phyloP scores from a whole-genome alignment of 2,797 vertebrate genomes.

The Chaetophractus vellerosus region DNA sequence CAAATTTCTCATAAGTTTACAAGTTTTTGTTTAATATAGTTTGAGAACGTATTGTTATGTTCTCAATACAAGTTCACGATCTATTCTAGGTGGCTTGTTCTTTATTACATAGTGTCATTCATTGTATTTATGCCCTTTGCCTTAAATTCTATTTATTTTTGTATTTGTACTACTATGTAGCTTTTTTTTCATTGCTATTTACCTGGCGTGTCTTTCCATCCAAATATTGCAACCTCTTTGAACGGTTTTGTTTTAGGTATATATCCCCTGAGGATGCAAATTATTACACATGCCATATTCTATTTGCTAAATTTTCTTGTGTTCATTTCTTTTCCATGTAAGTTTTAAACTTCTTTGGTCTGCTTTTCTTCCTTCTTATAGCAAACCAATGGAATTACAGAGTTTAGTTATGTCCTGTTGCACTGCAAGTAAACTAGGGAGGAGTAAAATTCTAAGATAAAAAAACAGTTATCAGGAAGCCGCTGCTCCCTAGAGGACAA shows the following conservation, averaged over 20 bases:
- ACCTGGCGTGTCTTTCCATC: not conserved
- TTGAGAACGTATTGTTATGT: not conserved
- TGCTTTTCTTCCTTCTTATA: slow-evolving; percentile 15
- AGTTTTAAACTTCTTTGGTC: not conserved
- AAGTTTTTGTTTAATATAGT: slow-evolving; percentile 39
- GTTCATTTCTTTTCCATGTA: not conserved
- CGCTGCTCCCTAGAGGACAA: not conserved
- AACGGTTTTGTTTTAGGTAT: slow-evolving; percentile 15
- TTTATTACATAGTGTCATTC: not conserved
- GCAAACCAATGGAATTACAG: not conserved
- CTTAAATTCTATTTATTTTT: slow-evolving; percentile 14
- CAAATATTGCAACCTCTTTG: not conserved
- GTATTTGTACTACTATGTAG: not conserved
- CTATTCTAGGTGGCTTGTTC: not conserved
- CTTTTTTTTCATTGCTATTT: not conserved
- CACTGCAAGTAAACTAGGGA: not conserved
- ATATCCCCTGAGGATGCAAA: not conserved
- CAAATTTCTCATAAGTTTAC: slow-evolving; percentile 28
- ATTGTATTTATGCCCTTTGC: not conserved
- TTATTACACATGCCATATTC: not conserved
- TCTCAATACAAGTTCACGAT: not conserved
- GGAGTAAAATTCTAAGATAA: not conserved
- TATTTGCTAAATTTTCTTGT: not conserved
- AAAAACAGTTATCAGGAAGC: not conserved
- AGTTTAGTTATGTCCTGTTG: not conserved